phyloP scores from a whole-genome alignment of 2,888 invertebrate genomes.

The Craniophora ligustri region DNA sequence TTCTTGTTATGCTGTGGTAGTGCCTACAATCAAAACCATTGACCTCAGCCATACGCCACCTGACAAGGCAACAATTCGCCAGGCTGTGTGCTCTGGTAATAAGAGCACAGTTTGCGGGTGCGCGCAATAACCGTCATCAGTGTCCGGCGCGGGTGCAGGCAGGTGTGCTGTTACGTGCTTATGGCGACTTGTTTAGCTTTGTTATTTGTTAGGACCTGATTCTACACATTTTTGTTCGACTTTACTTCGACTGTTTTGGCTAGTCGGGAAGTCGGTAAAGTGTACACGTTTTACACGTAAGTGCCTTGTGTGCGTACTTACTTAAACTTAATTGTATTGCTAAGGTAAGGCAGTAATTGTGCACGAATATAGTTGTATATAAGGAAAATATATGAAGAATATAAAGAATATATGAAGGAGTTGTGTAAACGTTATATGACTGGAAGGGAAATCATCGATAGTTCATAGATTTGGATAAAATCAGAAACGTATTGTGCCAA shows the following conservation, averaged over 20 bases:
- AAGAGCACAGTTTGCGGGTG: slow-evolving; percentile 63
- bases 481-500: no score
- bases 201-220: slow-evolving; percentile 31
- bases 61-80: slow-evolving; percentile 56
- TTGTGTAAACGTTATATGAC: no score
- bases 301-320: no score
- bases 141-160: slow-evolving; percentile 60
- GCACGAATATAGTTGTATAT: no score
- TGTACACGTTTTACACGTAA: no score
- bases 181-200: slow-evolving; percentile 33
- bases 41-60: slow-evolving; percentile 59
- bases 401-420: no score
- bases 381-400: no score
- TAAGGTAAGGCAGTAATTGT: no score
- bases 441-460: no score
- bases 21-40: slow-evolving; percentile 38
- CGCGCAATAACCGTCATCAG: slow-evolving; percentile 78
- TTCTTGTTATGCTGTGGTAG: slow-evolving; percentile 13
- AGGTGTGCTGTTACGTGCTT: slow-evolving; percentile 62
- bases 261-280: neutral
- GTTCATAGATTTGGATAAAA: no score
- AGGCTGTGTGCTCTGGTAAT: slow-evolving; percentile 59
- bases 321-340: no score
- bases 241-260: neutral
- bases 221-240: slow-evolving; percentile 28